Evolutionary conservation across 2,113 vertebrate species (phyloP), one percentile per base, ranked within the genome.

Genomic region (Bombycilla garrulus): DNA sequence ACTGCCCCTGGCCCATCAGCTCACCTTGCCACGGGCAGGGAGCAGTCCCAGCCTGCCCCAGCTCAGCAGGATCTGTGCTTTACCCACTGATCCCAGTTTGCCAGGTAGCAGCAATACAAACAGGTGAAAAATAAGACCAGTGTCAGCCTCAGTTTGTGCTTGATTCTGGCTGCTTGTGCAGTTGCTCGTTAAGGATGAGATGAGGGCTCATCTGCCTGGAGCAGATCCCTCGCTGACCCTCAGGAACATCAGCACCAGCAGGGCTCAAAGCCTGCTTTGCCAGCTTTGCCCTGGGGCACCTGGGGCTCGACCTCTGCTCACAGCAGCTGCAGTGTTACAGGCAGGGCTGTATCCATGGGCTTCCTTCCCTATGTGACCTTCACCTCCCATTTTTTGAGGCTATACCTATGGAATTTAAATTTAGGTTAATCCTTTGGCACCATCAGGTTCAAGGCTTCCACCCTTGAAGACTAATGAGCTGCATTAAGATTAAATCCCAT

Each of bases 401-500:
- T 14, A 15, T 69, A 85, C 22, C 53, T 24, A 13, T 8, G 9
- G 70, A 95, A 94, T 85, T 91, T 35, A 85, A 60, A 60, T 87
- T 81, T 56, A 87, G 83, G 73, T 76, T 78, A 88, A 94, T 88
- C 85, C 57, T 82, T 79, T 64, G 56, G 77, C 44, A 74, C 65
- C 60, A 23, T 57, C 35, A 47, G 47, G 48, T 88, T 90, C 83
- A 74, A 38, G 48, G 60, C 38, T 89, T 92, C 33, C 31, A 74
- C 36, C 12, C 22, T 51, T 66, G 66, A 76, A 92, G 66, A 20
- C 73, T 93, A 66, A 91, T 78, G 83, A 93, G 73, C 48, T 76
- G 66, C 48, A 65, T 80, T 80, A 93, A 69, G 50, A 57, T 80
- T 82, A 93, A 94, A 95, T 53, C 50, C 42, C 82, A 90, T 58